Evolutionary conservation across 92 coral and sea anemone species (phyloP), one percentile per base, ranked within the genome.

Genomic region (Virgularia gustaviana): DNA sequence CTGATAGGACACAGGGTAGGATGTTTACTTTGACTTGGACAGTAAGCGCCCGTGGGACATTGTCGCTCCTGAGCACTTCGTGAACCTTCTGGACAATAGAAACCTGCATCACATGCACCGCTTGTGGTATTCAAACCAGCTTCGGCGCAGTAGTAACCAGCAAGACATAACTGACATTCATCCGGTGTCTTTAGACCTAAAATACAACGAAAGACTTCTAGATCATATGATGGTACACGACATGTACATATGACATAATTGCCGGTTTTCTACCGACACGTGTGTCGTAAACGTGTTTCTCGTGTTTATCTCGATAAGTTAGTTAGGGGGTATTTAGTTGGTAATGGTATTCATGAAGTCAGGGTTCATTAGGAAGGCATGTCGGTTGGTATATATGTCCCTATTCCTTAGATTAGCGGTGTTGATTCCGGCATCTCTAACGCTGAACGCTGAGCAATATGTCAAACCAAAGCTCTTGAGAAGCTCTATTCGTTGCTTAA

Each of bases 161-260:
- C 92, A 42, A 96, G 90, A 49, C 97, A 91, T 83, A 85, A 77
- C 90, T 88, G 81, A 73, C 97, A 91, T 53, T 91, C 96, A 62
- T 81, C 87, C 30, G 76, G 88, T n/a, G 72, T 72, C 59, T 89
- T 91, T 78, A 86, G 86, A 7, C 89, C 97, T 91, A 34, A 58
- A 52, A 33, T 39, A 37, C 4, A 18, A 18, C 51, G 25, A 39
- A 74, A 29, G 29, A 63, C 12, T 22, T 22, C 41, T 38, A 15
- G 9, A 11, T 2, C n/a, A 49, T 9, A 15, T 33, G 62, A 32
- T 12, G 31, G 30, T 1, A 44, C 9, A 1, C 11, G 18, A 63
- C 49, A 25, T 28, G 10, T 20, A 4, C 16, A 18, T 27, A 15
- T 45, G 20, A 18, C 53, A 18, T 45, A 2, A 15, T 45, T 45